These are phyloP conservation scores for Drosophila guanche DNA, from an alignment of 1,140 invertebrate genomes.

Conservation along the genomic window DNA sequence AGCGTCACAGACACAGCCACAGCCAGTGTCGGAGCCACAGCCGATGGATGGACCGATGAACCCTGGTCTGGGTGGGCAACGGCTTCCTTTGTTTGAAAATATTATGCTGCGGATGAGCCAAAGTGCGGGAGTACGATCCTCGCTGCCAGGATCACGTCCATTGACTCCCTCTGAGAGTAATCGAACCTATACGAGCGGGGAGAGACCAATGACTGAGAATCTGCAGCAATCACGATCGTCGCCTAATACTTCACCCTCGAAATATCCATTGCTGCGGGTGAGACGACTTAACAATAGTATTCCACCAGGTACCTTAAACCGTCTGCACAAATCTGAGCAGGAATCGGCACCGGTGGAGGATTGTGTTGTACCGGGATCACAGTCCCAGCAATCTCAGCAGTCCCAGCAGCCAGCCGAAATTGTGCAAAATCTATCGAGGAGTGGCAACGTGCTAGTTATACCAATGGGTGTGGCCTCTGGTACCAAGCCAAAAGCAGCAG, in stretches of 20 bases:
- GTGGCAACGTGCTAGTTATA: slow-evolving; percentile 5
- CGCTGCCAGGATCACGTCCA: background rate
- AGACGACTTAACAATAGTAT: background rate
- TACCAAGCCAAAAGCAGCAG: background rate
- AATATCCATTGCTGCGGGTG: slow-evolving; percentile 20
- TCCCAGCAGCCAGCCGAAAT: slow-evolving; percentile 8
- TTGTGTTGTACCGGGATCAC: slow-evolving; percentile 61
- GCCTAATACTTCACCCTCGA: background rate
- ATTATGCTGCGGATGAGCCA: slow-evolving; percentile 3
- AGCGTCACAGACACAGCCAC: background rate
- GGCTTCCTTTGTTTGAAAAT: slow-evolving; percentile 5
- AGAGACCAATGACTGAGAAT: slow-evolving; percentile 26
- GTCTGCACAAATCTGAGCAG: background rate
- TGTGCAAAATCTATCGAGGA: slow-evolving; percentile 38
- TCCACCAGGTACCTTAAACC: slow-evolving; percentile 23
- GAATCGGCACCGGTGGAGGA: slow-evolving; percentile 26
- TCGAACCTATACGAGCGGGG: slow-evolving; percentile 52
- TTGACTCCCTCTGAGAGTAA: background rate
- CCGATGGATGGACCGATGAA: background rate
- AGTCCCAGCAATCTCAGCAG: slow-evolving; percentile 17
- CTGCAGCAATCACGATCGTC: slow-evolving; percentile 30
- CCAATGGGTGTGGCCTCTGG: background rate
- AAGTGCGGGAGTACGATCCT: background rate
- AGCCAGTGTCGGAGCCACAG: background rate
- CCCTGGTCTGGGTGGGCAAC: background rate